Evolutionary conservation across 2,888 invertebrate species (phyloP).

Genomic region (Phrixothrix hirtus): DNA sequence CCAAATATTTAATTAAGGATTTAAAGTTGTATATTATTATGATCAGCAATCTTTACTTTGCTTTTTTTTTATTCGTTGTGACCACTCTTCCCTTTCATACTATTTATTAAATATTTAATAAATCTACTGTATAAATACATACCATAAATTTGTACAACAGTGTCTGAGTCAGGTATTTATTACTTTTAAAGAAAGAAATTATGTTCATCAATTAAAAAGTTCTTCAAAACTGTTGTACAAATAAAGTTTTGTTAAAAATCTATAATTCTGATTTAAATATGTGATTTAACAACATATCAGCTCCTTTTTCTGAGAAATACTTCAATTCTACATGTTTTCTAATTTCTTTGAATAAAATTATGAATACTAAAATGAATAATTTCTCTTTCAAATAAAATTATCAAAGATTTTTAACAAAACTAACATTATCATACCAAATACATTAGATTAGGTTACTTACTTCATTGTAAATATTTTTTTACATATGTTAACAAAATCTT

Average conservation of each 20-base stretch:
- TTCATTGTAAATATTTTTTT: slow-evolving; percentile 22
- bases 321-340: no score
- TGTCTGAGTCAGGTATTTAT: no score
- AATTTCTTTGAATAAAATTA: no score
- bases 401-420: slow-evolving; percentile 26
- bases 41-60: slow-evolving; percentile 6
- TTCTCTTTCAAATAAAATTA: no score
- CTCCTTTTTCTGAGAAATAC: no score
- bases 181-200: no score
- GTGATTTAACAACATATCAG: slow-evolving; percentile 7
- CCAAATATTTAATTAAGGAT: slow-evolving; percentile 44
- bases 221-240: slow-evolving; percentile 6
- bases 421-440: slow-evolving; percentile 23
- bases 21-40: slow-evolving; percentile 12
- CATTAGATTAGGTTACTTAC: slow-evolving; percentile 20
- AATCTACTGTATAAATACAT: no score
- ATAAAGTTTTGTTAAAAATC: slow-evolving; percentile 16
- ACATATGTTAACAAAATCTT: slow-evolving; percentile 13
- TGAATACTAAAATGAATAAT: no score
- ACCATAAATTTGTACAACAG: no score
- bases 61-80: slow-evolving; percentile 5
- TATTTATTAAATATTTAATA: no score
- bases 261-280: slow-evolving; percentile 1
- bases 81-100: background rate
- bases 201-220: slow-evolving; percentile 5